These are phyloP conservation scores for Trachelipus rathkii DNA, from an alignment of 1,140 invertebrate species.

Conservation along the genomic window DNA sequence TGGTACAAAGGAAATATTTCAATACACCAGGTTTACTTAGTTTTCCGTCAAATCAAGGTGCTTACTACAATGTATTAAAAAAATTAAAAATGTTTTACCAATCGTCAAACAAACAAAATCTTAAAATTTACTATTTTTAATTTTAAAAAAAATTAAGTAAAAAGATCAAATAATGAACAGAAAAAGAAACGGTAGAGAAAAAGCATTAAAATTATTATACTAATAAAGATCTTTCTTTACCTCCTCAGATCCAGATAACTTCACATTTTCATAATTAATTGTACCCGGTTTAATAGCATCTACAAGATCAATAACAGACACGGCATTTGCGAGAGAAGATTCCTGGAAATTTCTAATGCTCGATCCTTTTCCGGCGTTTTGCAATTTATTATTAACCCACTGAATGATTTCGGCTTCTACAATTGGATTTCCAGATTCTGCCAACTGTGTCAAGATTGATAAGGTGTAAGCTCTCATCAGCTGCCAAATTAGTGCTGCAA, in stretches of 20 bases:
- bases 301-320: slow-evolving; percentile 89
- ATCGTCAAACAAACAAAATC: too few relatives aligned
- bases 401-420: slow-evolving; percentile 93
- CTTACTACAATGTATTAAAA: too few relatives aligned
- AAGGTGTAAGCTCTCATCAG: slow-evolving; percentile 97
- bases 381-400: slow-evolving; percentile 94
- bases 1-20: too few relatives aligned
- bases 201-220: too few relatives aligned
- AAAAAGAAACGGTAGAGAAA: too few relatives aligned
- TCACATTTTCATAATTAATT: slow-evolving; percentile 89
- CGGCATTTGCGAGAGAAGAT: slow-evolving; percentile 72
- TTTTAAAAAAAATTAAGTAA: too few relatives aligned
- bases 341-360: slow-evolving; percentile 86
- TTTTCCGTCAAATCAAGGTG: too few relatives aligned
- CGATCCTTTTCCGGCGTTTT: slow-evolving; percentile 69
- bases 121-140: too few relatives aligned
- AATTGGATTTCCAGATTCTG: slow-evolving; percentile 78
- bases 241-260: slow-evolving; percentile 70
- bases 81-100: too few relatives aligned
- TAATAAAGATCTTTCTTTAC: slow-evolving; percentile 56
- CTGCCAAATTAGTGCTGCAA: slow-evolving; percentile 92
- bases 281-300: slow-evolving; percentile 93
- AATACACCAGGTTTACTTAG: too few relatives aligned
- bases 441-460: slow-evolving; percentile 82
- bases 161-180: too few relatives aligned